These are phyloP conservation scores for Micromys minutus DNA, from an alignment of 2,113 vertebrate genomes.

Conservation along the genomic window DNA sequence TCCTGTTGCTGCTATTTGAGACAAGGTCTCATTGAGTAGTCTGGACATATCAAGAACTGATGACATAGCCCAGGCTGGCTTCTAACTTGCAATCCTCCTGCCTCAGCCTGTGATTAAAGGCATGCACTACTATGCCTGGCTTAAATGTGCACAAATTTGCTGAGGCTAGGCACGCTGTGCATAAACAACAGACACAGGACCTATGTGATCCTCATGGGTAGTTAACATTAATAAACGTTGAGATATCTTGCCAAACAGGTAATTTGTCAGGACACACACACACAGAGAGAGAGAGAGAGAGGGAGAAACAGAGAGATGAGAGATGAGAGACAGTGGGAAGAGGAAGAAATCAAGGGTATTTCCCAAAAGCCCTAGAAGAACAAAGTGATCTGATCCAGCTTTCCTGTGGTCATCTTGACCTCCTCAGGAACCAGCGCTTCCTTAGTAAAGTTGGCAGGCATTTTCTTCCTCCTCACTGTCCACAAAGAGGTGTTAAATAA, in stretches of 20 bases:
- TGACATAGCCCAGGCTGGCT: background rate
- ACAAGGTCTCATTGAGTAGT: background rate
- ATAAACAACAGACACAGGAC: background rate
- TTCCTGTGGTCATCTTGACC: background rate
- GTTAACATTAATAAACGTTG: background rate
- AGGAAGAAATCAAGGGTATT: background rate
- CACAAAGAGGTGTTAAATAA: background rate
- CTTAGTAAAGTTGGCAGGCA: background rate
- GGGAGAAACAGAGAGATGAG: background rate
- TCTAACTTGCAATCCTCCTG: background rate
- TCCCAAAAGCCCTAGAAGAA: background rate
- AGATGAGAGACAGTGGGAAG: background rate
- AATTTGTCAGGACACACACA: background rate
- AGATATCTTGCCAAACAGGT: background rate
- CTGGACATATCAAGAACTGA: background rate
- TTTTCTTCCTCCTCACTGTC: background rate
- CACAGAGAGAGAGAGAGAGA: background rate
- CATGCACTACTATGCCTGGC: background rate
- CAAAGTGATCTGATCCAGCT: background rate
- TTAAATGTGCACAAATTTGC: background rate
- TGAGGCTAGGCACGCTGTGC: too few species aligned
- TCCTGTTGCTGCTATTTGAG: background rate
- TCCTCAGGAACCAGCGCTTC: background rate
- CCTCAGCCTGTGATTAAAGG: background rate
- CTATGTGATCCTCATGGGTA: background rate